Conservation (phyloP, 1,140 invertebrate genomes). For the Hypsibius dujardini region DNA sequence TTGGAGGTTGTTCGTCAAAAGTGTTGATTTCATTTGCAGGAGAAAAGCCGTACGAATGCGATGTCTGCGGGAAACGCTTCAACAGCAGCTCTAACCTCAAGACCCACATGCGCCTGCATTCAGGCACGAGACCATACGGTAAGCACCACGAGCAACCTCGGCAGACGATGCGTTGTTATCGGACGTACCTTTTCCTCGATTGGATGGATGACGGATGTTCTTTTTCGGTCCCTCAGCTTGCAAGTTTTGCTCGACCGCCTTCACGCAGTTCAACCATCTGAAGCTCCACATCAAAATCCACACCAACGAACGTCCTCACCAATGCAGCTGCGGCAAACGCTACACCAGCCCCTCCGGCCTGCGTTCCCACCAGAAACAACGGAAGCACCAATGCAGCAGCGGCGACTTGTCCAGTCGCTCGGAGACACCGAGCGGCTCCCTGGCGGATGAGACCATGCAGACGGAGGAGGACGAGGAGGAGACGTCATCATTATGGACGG, state of each 20-base stretch:
- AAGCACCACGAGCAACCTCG: slow-evolving; percentile 22
- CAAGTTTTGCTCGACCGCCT: slow-evolving; percentile 87
- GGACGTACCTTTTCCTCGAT: too few species aligned
- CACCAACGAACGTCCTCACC: slow-evolving; percentile 89
- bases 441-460: too few species aligned
- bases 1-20: too few species aligned
- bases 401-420: too few species aligned
- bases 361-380: slow-evolving; percentile 36
- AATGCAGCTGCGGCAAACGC: slow-evolving; percentile 90
- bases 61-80: slow-evolving; percentile 92
- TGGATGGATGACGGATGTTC: too few species aligned
- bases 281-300: slow-evolving; percentile 88
- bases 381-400: too few species aligned
- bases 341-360: slow-evolving; percentile 96
- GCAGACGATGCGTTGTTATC: too few species aligned
- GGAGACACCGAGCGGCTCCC: too few species aligned
- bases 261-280: slow-evolving; percentile 95
- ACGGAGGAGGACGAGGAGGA: too few species aligned
- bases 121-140: slow-evolving; percentile 80
- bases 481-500: too few species aligned
- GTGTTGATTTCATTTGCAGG: slow-evolving; percentile 38
- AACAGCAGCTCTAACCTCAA: slow-evolving; percentile 96
- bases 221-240: slow-evolving; percentile 42
- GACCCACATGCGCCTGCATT: slow-evolving; percentile 88
- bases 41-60: slow-evolving; percentile 92